These are phyloP conservation scores for Helicolenus hilgendorfi DNA, from an alignment of 2,797 vertebrate species.

Conservation along the genomic window DNA sequence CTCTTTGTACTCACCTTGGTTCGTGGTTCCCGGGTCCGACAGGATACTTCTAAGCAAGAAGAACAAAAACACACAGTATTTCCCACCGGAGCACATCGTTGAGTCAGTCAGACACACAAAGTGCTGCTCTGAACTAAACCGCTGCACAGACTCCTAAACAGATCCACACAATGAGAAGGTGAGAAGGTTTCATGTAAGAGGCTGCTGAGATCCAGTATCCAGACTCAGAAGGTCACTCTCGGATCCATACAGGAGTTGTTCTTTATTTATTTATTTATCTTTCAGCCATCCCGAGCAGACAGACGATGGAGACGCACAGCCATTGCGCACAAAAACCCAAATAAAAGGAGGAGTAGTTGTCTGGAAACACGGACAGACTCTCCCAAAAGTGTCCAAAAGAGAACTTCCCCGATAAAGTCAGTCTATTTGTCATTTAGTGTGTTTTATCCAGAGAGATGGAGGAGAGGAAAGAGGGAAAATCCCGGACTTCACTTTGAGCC, in stretches of 20 bases:
- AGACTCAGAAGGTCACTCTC: slow-evolving; percentile 32
- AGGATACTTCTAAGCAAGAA: slow-evolving; percentile 84
- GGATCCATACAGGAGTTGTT: slow-evolving; percentile 53
- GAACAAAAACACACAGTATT: slow-evolving; percentile 81
- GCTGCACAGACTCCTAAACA: slow-evolving; percentile 43
- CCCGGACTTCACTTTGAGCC: slow-evolving; percentile 67
- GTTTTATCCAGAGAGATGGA: slow-evolving; percentile 14
- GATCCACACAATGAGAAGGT: slow-evolving; percentile 51
- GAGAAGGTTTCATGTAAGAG: slow-evolving; percentile 51
- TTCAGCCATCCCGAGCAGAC: slow-evolving; percentile 50
- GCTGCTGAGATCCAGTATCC: slow-evolving; percentile 34
- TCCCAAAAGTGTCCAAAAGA: slow-evolving; percentile 50
- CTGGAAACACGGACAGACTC: slow-evolving; percentile 1
- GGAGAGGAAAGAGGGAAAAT: slow-evolving; percentile 18
- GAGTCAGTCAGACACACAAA: slow-evolving; percentile 71
- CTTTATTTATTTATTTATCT: background rate
- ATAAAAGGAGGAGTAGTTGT: background rate
- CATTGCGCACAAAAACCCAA: slow-evolving; percentile 62
- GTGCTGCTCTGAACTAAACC: slow-evolving; percentile 64
- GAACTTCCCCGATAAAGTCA: slow-evolving; percentile 49
- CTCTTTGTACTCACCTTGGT: slow-evolving; percentile 86
- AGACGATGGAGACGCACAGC: slow-evolving; percentile 31
- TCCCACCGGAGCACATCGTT: slow-evolving; percentile 85
- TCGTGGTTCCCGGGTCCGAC: slow-evolving; percentile 85
- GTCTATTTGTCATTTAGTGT: background rate